Percentiles rank a stretch among this genome's conserved stretches.
These are phyloP conservation scores for Gadopsis bispinosus DNA, from an alignment of 2,797 vertebrate genomes.

Conservation along the genomic window DNA sequence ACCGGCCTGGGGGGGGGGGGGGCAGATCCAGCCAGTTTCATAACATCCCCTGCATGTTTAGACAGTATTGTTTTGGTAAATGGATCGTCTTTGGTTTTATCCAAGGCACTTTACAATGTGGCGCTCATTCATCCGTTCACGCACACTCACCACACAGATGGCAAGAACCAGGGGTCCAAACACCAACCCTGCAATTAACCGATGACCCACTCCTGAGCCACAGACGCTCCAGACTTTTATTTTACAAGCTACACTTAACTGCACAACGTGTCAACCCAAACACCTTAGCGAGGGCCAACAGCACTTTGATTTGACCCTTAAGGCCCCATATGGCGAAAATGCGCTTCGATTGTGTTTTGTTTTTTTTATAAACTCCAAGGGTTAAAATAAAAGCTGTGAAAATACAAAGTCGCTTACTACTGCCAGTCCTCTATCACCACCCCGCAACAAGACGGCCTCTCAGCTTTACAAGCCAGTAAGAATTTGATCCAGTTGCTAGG, in stretches of 20 bases:
- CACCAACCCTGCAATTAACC: background rate
- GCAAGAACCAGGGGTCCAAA: background rate
- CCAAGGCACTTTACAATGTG: background rate
- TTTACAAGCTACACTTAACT: background rate
- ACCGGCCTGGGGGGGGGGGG: no score
- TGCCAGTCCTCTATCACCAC: no score
- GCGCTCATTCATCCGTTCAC: background rate
- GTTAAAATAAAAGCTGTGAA: no score
- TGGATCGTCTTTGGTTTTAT: conserved; percentile 5
- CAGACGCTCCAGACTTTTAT: background rate
- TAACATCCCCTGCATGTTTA: background rate
- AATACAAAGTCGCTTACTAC: no score
- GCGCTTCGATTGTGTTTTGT: no score
- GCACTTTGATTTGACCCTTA: background rate
- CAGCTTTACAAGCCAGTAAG: no score
- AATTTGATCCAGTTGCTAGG: no score
- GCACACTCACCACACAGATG: background rate
- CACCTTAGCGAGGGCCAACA: background rate
- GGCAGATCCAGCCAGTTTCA: background rate
- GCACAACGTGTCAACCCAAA: background rate
- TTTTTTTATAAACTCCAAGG: no score
- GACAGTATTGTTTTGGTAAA: background rate
- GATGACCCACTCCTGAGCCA: background rate
- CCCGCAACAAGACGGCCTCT: no score
- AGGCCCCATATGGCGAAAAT: no score